These are phyloP conservation scores for Hepsetus odoe DNA, from an alignment of 2,113 vertebrate species.

Conservation along the genomic window DNA sequence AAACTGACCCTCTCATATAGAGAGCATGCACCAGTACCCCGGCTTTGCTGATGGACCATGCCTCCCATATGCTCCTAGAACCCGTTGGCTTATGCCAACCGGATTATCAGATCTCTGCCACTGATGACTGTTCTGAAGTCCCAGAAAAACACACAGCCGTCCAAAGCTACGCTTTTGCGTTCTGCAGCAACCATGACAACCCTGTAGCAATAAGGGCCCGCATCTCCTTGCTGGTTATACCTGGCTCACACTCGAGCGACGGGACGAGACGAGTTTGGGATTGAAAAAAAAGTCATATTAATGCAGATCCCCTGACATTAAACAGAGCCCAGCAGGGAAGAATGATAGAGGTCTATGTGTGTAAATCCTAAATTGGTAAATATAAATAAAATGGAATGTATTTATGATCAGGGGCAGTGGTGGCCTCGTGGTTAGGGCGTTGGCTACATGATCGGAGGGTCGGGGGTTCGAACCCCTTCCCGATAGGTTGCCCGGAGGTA, in stretches of 20 bases:
- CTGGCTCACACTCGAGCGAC: neutral
- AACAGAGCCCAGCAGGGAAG: too few relatives aligned
- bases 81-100: constrained; percentile 59
- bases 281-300: too few relatives aligned
- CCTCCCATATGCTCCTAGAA: constrained; percentile 57
- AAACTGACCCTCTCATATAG: constrained; percentile 31
- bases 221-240: neutral
- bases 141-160: constrained; percentile 43
- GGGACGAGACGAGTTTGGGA: neutral
- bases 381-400: too few relatives aligned
- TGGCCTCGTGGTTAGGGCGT: too few relatives aligned
- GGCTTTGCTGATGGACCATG: constrained; percentile 45
- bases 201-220: neutral
- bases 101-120: constrained; percentile 66
- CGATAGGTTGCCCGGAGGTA: too few relatives aligned
- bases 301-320: too few relatives aligned
- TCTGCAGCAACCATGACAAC: neutral
- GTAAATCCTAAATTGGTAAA: too few relatives aligned
- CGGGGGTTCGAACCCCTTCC: too few relatives aligned
- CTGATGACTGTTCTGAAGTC: constrained; percentile 52
- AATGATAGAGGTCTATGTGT: too few relatives aligned
- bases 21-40: constrained; percentile 33
- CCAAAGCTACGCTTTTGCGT: constrained; percentile 32
- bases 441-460: too few relatives aligned
- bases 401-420: too few relatives aligned